Evolutionary conservation across 1,140 invertebrate species (phyloP).

Genomic region (Laupala kohalensis): DNA sequence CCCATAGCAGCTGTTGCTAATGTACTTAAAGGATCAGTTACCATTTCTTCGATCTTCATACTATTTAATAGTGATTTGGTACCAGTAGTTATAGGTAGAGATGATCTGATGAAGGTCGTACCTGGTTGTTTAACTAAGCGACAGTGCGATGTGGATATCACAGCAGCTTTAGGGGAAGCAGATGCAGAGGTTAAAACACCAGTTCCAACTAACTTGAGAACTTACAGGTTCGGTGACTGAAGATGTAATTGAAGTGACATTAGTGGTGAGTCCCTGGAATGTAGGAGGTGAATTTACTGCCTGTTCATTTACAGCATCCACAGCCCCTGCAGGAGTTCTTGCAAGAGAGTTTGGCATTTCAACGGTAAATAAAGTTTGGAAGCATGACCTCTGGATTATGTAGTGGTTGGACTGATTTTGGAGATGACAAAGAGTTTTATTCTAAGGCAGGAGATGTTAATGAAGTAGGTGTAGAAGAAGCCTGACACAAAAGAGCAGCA

Average conservation of each 20-base stretch:
- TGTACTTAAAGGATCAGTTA: slow-evolving; percentile 49
- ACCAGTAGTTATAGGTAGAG: neutral
- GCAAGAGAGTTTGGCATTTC: slow-evolving; percentile 15
- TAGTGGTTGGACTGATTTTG: neutral
- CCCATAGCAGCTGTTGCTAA: slow-evolving; percentile 56
- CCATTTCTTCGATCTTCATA: neutral
- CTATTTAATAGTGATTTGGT: neutral
- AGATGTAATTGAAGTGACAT: slow-evolving; percentile 20
- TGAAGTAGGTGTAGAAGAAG: neutral
- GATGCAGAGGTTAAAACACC: neutral
- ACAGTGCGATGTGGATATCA: neutral
- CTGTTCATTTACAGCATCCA: slow-evolving; percentile 22
- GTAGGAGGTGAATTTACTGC: slow-evolving; percentile 17
- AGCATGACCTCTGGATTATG: slow-evolving; percentile 17
- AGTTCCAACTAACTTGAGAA: slow-evolving; percentile 13
- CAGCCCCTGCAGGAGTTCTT: neutral
- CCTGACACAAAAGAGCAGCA: neutral
- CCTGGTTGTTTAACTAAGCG: neutral
- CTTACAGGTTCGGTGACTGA: slow-evolving; percentile 22
- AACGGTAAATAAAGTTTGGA: slow-evolving; percentile 22
- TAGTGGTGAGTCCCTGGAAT: slow-evolving; percentile 21
- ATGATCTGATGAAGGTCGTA: neutral
- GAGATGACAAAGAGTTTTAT: neutral
- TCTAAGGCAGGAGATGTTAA: neutral
- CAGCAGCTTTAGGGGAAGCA: neutral